phyloP scores from a whole-genome alignment of 2,888 invertebrate species.

The Diadromus collaris region DNA sequence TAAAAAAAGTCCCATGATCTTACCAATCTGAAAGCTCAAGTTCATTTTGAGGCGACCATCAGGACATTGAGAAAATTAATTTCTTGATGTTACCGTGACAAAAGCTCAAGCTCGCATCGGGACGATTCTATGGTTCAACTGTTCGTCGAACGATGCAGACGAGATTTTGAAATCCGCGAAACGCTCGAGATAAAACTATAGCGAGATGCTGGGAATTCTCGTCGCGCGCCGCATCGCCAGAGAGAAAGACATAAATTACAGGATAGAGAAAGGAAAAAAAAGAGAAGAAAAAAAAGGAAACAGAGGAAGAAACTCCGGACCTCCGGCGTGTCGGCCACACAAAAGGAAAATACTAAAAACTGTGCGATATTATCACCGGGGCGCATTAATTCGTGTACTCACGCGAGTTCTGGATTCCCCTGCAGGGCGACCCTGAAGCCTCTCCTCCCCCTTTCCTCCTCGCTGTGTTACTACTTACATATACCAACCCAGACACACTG shows the following conservation, averaged over 20 bases:
- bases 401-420: conserved; percentile 52
- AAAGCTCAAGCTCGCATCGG: no score
- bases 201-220: no score
- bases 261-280: conserved; percentile 17
- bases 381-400: conserved; percentile 58
- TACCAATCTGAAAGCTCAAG: no score
- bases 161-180: no score
- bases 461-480: conserved; percentile 34
- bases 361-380: conserved; percentile 55
- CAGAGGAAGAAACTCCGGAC: conserved; percentile 20
- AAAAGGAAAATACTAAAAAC: conserved; percentile 46
- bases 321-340: conserved; percentile 29
- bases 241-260: background rate
- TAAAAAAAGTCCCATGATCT: no score
- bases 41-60: no score
- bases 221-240: no score
- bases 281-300: background rate
- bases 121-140: no score
- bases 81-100: no score
- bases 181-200: no score
- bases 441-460: background rate
- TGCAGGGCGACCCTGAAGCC: conserved; percentile 1
- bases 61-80: no score
- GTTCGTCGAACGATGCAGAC: no score
- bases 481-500: conserved; percentile 31